These are phyloP conservation scores for Aphodius granarius DNA, from an alignment of 2,888 invertebrate genomes.

Conservation along the genomic window DNA sequence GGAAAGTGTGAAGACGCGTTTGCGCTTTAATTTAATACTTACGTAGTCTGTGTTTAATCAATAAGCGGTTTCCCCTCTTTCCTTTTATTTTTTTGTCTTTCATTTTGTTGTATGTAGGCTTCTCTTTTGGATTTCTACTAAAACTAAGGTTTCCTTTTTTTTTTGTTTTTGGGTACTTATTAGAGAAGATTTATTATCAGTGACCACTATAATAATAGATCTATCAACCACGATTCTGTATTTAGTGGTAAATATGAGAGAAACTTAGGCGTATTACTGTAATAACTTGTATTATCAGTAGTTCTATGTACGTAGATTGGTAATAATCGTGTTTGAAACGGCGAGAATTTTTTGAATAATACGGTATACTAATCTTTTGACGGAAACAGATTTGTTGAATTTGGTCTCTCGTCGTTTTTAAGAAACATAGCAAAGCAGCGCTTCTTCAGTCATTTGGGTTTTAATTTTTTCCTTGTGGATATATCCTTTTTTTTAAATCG, in stretches of 20 bases:
- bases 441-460: neutral
- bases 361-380: neutral
- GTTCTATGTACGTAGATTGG: neutral
- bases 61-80: neutral
- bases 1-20: constrained; percentile 4
- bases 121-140: neutral
- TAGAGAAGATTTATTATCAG: neutral
- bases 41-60: neutral
- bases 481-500: neutral
- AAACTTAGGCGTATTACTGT: neutral
- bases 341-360: neutral
- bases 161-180: neutral
- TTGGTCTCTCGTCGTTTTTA: neutral
- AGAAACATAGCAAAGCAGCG: neutral
- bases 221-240: neutral
- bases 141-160: too few relatives aligned
- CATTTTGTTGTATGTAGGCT: neutral
- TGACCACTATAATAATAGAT: neutral
- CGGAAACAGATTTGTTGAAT: neutral
- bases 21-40: neutral
- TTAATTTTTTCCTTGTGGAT: neutral
- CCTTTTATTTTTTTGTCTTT: neutral
- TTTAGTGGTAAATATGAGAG: neutral
- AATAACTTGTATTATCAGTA: neutral
- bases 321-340: neutral